phyloP scores from a whole-genome alignment of 2,888 invertebrate species.

The Zelleria hepariella region DNA sequence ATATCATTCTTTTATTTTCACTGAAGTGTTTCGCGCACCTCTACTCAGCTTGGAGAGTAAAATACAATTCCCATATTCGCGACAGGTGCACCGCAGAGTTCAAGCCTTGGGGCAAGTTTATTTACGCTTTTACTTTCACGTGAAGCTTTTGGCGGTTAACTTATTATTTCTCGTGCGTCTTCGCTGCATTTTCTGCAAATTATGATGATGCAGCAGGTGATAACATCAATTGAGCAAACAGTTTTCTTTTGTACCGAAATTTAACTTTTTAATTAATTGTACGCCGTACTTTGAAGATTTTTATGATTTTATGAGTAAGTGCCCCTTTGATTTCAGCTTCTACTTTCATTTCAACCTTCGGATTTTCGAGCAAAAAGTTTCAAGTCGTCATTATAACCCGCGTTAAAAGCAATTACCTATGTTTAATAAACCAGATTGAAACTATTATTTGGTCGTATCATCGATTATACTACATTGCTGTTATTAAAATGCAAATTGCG shows the following conservation, averaged over 20 bases:
- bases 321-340: too few relatives aligned
- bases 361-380: too few relatives aligned
- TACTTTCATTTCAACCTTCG: too few relatives aligned
- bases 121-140: constrained; percentile 60
- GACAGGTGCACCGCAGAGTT: constrained; percentile 46
- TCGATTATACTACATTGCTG: too few relatives aligned
- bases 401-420: too few relatives aligned
- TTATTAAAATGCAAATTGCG: not conserved
- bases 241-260: too few relatives aligned
- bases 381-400: too few relatives aligned
- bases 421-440: too few relatives aligned
- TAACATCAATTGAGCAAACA: too few relatives aligned
- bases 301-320: too few relatives aligned
- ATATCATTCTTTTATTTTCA: not conserved
- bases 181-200: constrained; percentile 29
- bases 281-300: too few relatives aligned
- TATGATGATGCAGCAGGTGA: constrained; percentile 20
- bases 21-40: not conserved
- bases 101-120: constrained; percentile 33
- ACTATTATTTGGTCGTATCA: not conserved
- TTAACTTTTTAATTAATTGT: too few relatives aligned
- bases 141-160: constrained; percentile 26
- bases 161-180: constrained; percentile 7
- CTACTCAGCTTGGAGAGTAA: not conserved
- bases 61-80: constrained; percentile 1